Evolutionary conservation across 1,140 invertebrate genomes (phyloP).

Genomic region (Bombus sibiricus): DNA sequence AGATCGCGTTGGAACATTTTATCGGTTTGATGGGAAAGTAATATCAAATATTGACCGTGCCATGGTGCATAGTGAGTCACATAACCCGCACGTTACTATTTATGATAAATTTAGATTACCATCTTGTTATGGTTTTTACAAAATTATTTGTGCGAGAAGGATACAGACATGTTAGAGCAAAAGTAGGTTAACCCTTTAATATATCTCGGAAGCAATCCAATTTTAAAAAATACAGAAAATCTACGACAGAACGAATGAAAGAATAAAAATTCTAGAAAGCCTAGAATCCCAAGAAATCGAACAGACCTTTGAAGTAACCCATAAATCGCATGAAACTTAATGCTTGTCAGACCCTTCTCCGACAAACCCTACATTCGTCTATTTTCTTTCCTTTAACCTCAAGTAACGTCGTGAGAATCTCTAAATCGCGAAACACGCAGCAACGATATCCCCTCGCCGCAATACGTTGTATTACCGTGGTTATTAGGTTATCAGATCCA

Average conservation of each 20-base stretch:
- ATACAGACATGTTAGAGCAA: too few species aligned
- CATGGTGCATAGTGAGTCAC: not conserved
- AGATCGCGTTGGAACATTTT: not conserved
- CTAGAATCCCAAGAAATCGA: not conserved
- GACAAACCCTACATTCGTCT: not conserved
- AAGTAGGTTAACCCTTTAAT: too few species aligned
- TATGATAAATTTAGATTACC: not conserved
- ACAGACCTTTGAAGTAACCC: too few species aligned
- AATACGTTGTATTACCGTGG: conserved; percentile 32
- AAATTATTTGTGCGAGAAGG: too few species aligned
- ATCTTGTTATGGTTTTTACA: not conserved
- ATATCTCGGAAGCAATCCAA: not conserved
- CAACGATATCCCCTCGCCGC: not conserved
- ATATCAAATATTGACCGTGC: not conserved
- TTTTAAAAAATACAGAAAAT: not conserved
- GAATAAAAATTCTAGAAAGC: not conserved
- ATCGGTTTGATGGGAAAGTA: not conserved
- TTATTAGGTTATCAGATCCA: conserved; percentile 49
- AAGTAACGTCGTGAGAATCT: not conserved
- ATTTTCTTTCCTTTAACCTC: not conserved
- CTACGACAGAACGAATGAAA: not conserved
- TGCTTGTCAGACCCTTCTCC: not conserved
- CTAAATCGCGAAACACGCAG: not conserved
- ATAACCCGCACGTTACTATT: too few species aligned
- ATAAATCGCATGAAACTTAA: conserved; percentile 23